Evolutionary conservation across 2,888 invertebrate species (phyloP).

Genomic region (Caenorhabditis sp.): DNA sequence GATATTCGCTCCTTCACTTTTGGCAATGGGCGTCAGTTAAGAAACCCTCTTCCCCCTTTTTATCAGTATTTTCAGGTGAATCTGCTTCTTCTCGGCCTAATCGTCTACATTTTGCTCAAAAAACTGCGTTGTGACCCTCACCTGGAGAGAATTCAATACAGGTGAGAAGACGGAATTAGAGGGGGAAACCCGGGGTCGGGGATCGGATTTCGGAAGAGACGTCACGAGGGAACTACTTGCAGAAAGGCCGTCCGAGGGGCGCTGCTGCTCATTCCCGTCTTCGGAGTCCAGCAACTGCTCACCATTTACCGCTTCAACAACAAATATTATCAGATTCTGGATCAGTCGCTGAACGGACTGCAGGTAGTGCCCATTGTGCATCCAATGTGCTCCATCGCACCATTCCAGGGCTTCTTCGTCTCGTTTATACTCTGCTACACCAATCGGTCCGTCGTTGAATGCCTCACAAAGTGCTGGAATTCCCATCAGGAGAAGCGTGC

Average conservation of each 20-base stretch:
- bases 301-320: slow-evolving; percentile 80
- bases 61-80: slow-evolving; percentile 69
- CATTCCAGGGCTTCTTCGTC: slow-evolving; percentile 74
- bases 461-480: slow-evolving; percentile 53
- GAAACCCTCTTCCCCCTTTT: not conserved
- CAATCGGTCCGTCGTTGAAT: slow-evolving; percentile 68
- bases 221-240: slow-evolving; percentile 46
- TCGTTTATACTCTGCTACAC: slow-evolving; percentile 75
- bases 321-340: slow-evolving; percentile 80
- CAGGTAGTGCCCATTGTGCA: slow-evolving; percentile 79
- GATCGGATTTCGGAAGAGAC: slow-evolving; percentile 18
- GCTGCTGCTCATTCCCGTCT: slow-evolving; percentile 81
- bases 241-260: slow-evolving; percentile 82
- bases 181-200: slow-evolving; percentile 26
- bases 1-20: slow-evolving; percentile 53
- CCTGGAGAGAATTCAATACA: slow-evolving; percentile 81
- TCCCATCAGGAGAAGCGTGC: slow-evolving; percentile 45
- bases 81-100: slow-evolving; percentile 76
- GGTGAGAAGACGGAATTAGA: slow-evolving; percentile 74
- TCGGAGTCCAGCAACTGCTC: slow-evolving; percentile 81
- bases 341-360: slow-evolving; percentile 80
- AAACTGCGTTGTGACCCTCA: slow-evolving; percentile 80
- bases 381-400: too few species aligned
- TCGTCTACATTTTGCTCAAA: slow-evolving; percentile 80
- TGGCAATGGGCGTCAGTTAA: slow-evolving; percentile 40